A percentile compares a stretch with the other conserved stretches of the same genome.
Conservation (phyloP, 2,888 invertebrate species). For the Synanthedon tipuliformis region DNA sequence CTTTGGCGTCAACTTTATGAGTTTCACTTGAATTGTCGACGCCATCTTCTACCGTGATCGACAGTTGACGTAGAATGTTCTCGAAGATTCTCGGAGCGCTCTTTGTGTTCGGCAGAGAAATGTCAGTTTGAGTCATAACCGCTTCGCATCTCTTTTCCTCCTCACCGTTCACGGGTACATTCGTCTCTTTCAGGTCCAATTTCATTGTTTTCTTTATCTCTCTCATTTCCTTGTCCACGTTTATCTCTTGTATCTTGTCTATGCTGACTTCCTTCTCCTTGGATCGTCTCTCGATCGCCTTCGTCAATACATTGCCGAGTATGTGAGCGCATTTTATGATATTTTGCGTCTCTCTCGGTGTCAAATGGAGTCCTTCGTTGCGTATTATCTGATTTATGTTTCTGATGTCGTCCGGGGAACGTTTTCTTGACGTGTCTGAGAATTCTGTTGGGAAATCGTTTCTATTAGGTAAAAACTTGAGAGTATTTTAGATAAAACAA, state of each 20-base stretch:
- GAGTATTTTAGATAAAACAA: too few species aligned
- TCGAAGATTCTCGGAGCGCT: conserved; percentile 63
- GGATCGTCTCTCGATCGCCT: conserved; percentile 45
- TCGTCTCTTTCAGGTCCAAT: conserved; percentile 45
- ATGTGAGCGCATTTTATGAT: conserved; percentile 58
- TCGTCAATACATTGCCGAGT: conserved; percentile 42
- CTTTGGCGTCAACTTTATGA: conserved; percentile 6
- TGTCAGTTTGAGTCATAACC: conserved; percentile 56
- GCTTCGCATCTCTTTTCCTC: conserved; percentile 42
- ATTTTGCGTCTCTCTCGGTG: conserved; percentile 50
- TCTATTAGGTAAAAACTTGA: too few species aligned
- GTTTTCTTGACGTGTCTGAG: conserved; percentile 24
- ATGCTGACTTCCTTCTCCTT: conserved; percentile 17
- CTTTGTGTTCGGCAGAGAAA: conserved; percentile 57
- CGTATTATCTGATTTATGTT: conserved; percentile 40
- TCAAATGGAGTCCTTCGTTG: conserved; percentile 44
- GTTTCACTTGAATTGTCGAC: conserved; percentile 3
- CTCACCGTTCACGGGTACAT: conserved; percentile 28
- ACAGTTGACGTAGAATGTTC: conserved; percentile 51
- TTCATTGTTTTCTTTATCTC: conserved; percentile 43
- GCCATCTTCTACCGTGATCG: conserved; percentile 42
- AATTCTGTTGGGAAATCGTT: conserved; percentile 23
- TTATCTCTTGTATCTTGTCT: conserved; percentile 5
- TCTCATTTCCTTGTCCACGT: conserved; percentile 15
- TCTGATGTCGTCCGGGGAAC: conserved; percentile 40